These are phyloP conservation scores for Podarcis siculus DNA, from an alignment of 2,797 vertebrate species.

Conservation along the genomic window DNA sequence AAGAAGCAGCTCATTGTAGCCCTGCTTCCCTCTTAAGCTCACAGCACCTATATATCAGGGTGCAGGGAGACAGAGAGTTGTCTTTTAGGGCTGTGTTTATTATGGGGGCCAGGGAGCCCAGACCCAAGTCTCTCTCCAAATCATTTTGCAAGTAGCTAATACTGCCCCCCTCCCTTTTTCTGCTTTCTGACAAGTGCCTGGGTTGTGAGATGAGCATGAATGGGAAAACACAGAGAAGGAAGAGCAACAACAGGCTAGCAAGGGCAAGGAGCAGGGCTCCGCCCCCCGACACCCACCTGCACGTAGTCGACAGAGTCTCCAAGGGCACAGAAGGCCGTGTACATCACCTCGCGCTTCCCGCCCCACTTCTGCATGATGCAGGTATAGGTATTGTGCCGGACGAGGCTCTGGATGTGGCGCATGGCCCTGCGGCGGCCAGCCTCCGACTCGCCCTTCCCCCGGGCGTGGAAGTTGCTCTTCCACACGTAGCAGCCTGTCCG, in stretches of 20 bases:
- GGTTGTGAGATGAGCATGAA: background rate
- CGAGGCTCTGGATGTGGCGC: slow-evolving; percentile 80
- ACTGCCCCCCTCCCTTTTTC: too few relatives aligned
- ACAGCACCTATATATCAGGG: background rate
- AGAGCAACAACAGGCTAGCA: background rate
- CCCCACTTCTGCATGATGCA: slow-evolving; percentile 99
- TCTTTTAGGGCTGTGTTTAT: too few relatives aligned
- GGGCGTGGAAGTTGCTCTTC: slow-evolving; percentile 91
- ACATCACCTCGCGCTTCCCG: slow-evolving; percentile 98
- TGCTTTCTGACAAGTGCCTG: background rate
- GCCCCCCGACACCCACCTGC: slow-evolving; percentile 81
- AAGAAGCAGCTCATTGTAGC: background rate
- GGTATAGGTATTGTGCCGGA: slow-evolving; percentile 84
- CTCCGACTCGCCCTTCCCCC: slow-evolving; percentile 80
- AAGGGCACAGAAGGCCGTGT: slow-evolving; percentile 95
- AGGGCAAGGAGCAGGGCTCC: background rate
- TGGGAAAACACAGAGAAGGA: background rate
- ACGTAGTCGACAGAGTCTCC: slow-evolving; percentile 95
- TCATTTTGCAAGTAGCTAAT: background rate
- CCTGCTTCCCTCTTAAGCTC: background rate
- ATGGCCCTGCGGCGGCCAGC: slow-evolving; percentile 83
- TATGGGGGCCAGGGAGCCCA: background rate
- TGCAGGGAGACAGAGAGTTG: background rate
- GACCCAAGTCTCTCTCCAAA: background rate
- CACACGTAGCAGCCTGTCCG: slow-evolving; percentile 87